A percentile compares a stretch with the other conserved stretches of the same genome.
Conservation (phyloP, 2,797 vertebrate genomes). For the Hybognathus amarus region DNA sequence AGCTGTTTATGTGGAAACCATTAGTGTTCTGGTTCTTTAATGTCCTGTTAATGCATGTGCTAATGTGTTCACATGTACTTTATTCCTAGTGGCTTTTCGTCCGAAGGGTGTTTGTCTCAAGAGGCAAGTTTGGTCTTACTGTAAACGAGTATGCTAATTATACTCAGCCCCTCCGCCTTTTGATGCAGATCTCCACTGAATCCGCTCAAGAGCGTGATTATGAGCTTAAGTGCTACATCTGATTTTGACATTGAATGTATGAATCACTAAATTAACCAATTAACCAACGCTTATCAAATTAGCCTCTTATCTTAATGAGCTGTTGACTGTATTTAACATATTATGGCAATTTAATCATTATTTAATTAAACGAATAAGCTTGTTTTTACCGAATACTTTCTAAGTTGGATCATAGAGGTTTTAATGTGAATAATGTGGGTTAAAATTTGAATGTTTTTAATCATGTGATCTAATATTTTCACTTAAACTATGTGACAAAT, state of each 20-base stretch:
- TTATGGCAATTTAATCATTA: conserved; percentile 18
- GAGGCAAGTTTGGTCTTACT: conserved; percentile 86
- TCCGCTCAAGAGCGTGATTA: conserved; percentile 23
- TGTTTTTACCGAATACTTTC: neutral
- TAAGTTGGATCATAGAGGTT: neutral
- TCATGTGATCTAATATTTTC: neutral
- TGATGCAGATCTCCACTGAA: conserved; percentile 24
- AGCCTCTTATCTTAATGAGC: conserved; percentile 30
- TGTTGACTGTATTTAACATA: conserved; percentile 45
- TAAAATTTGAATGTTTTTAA: neutral
- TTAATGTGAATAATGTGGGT: neutral
- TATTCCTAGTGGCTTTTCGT: conserved; percentile 86
- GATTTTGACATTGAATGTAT: conserved; percentile 39
- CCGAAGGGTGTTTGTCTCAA: conserved; percentile 90
- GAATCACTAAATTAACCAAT: conserved; percentile 55
- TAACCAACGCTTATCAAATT: conserved; percentile 26
- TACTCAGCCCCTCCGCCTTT: conserved; percentile 8
- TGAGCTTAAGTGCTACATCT: conserved; percentile 32
- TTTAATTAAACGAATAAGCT: conserved; percentile 42
- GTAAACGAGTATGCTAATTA: conserved; percentile 32
- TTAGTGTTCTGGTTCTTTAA: conserved; percentile 17
- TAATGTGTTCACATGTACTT: conserved; percentile 62
- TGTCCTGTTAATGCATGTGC: conserved; percentile 54
- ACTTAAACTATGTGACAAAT: neutral
- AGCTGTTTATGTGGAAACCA: neutral